Evolutionary conservation across 2,888 invertebrate species (phyloP).

Genomic region (Cosmia trapezina): DNA sequence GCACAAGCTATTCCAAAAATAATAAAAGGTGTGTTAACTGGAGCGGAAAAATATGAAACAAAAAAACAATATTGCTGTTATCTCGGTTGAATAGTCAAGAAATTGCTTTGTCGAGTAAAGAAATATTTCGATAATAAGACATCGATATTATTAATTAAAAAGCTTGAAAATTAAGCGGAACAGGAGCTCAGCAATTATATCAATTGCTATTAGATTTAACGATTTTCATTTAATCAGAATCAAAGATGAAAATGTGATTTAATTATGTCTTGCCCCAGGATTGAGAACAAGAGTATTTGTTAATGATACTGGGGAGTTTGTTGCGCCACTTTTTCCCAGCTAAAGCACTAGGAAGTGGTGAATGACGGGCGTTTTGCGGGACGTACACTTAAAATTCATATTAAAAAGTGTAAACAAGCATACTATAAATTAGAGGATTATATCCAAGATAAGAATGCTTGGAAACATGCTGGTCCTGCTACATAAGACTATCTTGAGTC

Average conservation of each 20-base stretch:
- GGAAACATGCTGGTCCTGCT: too few relatives aligned
- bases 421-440: too few relatives aligned
- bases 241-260: slow-evolving; percentile 27
- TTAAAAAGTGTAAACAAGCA: too few relatives aligned
- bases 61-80: slow-evolving; percentile 58
- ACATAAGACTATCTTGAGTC: too few relatives aligned
- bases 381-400: too few relatives aligned
- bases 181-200: slow-evolving; percentile 19
- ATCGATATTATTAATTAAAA: slow-evolving; percentile 27
- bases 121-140: background rate
- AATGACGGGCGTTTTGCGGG: too few relatives aligned
- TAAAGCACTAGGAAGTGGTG: too few relatives aligned
- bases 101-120: slow-evolving; percentile 29
- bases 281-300: background rate
- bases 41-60: slow-evolving; percentile 40
- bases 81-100: slow-evolving; percentile 57
- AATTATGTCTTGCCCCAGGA: slow-evolving; percentile 15
- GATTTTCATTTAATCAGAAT: slow-evolving; percentile 28
- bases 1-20: background rate
- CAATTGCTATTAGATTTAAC: slow-evolving; percentile 30
- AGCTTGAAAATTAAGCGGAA: slow-evolving; percentile 1
- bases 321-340: too few relatives aligned
- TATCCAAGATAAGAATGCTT: too few relatives aligned
- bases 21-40: background rate
- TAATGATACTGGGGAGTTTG: background rate